Base-by-base conservation (phyloP, 1,140 invertebrate species). In the Scaptomyza hsui region DNA sequence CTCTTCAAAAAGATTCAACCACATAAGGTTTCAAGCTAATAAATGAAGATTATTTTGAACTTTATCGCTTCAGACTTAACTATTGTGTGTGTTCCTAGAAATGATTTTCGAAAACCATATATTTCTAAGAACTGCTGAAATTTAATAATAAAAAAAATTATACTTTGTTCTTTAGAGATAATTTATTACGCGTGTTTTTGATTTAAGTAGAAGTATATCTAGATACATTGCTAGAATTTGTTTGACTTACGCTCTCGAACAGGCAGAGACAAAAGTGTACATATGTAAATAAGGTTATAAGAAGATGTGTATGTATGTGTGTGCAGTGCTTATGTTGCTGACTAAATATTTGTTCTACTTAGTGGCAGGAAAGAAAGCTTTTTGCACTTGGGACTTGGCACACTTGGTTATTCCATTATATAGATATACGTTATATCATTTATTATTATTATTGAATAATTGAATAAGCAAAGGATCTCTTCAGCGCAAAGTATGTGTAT, bases 391-490 rank as follows among this genome's bases (percentile, higher is more conserved):
- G 44, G 42, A 26, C 35, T 13, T n/a, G n/a, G 39, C 64, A 39
- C 21, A 60, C 70, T 61, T 55, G 67, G 52, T 61, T 57, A 51
- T 64, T 75, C 79, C 52, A 83, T 60, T 65, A 57, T 56, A 56
- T 44, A 24, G 24, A 35, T 29, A 45, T 29, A 15, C 59, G 48
- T 71, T 51, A 71, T 65, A 75, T 68, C 79, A 82, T 83, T 83
- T 72, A 82, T 82, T 75, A 75, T 75, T 82, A 82, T 75, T 82
- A 82, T 78, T 82, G 72, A 83, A 82, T 83, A 82, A 82, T 82
- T 78, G 65, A 78, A 83, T 82, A 71, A 83, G 63, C 52, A 72
- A 63, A 61, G 24, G 24, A 41, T 49, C 13, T 29, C 32, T 4
- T 24, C n/a, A 2, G 12, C 24, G 18, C 12, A 37, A 37, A 24